Conservation (phyloP, 64 coral and sea anemone genomes). For the Hydrozoanthus tunicans region DNA sequence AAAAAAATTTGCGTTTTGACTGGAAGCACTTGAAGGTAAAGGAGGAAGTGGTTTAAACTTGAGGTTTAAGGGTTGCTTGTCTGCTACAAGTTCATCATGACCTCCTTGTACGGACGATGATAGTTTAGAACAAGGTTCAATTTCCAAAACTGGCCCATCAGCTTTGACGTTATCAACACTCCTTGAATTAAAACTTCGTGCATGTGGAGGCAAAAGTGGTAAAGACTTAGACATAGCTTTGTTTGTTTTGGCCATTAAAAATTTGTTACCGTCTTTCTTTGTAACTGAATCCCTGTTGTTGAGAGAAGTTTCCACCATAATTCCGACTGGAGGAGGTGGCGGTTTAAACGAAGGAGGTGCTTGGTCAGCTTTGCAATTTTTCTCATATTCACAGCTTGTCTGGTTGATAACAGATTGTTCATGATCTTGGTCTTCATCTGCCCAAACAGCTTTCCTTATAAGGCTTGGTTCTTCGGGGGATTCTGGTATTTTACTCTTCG, state of each 20-base stretch:
- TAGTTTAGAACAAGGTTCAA: background rate
- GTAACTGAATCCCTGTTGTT: background rate
- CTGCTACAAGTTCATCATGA: background rate
- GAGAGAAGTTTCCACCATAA: background rate
- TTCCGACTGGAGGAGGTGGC: constrained; percentile 12
- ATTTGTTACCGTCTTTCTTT: background rate
- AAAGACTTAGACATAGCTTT: background rate
- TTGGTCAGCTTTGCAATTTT: background rate
- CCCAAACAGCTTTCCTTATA: constrained; percentile 37
- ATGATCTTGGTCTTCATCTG: background rate
- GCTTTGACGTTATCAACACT: background rate
- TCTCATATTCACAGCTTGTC: background rate
- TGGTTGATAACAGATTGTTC: background rate
- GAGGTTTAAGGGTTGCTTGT: background rate
- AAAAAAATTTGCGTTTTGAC: no score
- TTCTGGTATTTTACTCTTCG: background rate
- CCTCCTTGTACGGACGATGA: background rate
- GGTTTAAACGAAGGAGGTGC: constrained; percentile 69
- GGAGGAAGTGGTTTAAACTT: constrained; percentile 28
- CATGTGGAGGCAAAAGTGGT: background rate
- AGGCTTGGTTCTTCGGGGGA: background rate
- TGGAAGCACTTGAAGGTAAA: background rate
- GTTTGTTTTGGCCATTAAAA: background rate
- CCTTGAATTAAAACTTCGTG: background rate
- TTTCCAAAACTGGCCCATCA: background rate